Percentiles rank a stretch among this genome's conserved stretches.
These are phyloP conservation scores for Cacatua alba DNA, from an alignment of 2,113 vertebrate genomes.

Conservation along the genomic window DNA sequence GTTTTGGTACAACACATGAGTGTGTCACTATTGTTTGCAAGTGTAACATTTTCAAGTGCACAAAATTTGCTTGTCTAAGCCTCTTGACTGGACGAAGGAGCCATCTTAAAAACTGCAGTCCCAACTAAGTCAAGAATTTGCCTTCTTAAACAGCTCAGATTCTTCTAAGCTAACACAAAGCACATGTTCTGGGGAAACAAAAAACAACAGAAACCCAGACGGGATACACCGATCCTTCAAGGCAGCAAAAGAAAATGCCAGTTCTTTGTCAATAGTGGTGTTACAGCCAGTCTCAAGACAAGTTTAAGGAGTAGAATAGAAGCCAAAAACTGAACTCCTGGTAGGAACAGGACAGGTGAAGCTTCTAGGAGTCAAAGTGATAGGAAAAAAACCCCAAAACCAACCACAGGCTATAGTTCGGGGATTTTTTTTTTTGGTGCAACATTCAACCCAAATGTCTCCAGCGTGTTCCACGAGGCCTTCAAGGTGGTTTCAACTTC, in stretches of 20 bases:
- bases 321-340: background rate
- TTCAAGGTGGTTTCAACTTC: background rate
- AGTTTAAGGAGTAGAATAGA: background rate
- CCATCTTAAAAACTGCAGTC: background rate
- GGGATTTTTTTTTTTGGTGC: background rate
- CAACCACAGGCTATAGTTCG: fast-evolving
- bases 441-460: background rate
- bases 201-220: background rate
- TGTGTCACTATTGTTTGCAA: background rate
- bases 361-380: background rate
- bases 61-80: background rate
- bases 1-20: background rate
- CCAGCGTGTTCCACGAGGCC: background rate
- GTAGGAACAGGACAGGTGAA: background rate
- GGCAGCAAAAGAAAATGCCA: background rate
- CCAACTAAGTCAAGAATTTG: background rate
- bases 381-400: background rate
- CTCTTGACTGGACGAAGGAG: background rate
- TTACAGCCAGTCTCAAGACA: background rate
- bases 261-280: constrained; percentile 4
- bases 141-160: constrained; percentile 20
- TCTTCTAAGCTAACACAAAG: constrained; percentile 23
- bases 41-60: background rate
- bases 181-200: constrained; percentile 4
- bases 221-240: background rate